Evolutionary conservation across 2,797 vertebrate genomes (phyloP), one percentile per base, ranked within the genome.

Genomic region (Pristis pectinata): DNA sequence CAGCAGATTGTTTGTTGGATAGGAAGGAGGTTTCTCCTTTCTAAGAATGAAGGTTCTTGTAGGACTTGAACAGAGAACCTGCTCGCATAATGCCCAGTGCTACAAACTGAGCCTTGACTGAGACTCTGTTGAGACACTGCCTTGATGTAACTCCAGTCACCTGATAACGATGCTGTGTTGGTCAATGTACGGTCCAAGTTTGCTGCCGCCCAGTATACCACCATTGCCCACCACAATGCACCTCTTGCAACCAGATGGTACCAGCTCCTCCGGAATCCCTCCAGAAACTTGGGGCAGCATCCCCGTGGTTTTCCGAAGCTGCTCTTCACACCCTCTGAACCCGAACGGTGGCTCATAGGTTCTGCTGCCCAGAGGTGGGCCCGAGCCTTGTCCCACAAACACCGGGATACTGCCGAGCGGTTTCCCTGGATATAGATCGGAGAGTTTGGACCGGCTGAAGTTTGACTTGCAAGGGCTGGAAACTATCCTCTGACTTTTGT

Each of bases 141-240:
- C 27, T 59, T 34, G 56, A 1, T 17, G 56, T 0, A 22, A 61
- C 17, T 37, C 27, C 41, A 0, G 95, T 67, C 95, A 97, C 97
- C 98, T 97, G 95, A 98, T 97, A 93, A 98, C 96, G 76, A 98
- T 94, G 94, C 98, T 96, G 95, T 98, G 97, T 95, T 96, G 97
- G 95, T 98, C 97, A 95, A 98, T 98, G 95, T 97, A 97, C 24
- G 97, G 95, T 85, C 97, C 98, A 93, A 98, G 97, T 94, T 96
- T 96, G 95, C 97, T 98, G 19, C 97, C 97, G 0, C 96, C 96
- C 95, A 98, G 97, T 93, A 97, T 94, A 37, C 97, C 97, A 56
- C 97, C 97, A 1, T 95, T 98, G 59, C 97, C 98, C 93, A 98
- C 97, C 95, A 98, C 97, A 95, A 97, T 95, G 19, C 98, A 98